Evolutionary conservation across 2,797 vertebrate species (phyloP), one percentile per base, ranked within the genome.

Genomic region (Enteromius unitaeniatus): DNA sequence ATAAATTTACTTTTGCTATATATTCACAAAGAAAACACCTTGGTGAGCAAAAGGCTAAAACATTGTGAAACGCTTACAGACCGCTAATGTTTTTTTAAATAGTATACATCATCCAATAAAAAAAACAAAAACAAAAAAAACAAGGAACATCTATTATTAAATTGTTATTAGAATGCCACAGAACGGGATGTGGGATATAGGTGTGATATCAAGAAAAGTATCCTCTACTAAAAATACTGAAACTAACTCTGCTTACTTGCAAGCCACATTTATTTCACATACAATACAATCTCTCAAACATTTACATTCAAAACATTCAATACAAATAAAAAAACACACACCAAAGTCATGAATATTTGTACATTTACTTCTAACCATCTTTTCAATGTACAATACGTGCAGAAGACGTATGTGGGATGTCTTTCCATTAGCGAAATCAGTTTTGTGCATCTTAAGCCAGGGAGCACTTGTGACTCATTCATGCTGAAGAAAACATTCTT

Each of bases 401-500:
- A 47, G 26, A 81, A 62, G 23, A 40, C 17, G 19, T 28, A 17
- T 23, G 19, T 73, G 23, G 21, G 28, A 49, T 37, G 37, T 49
- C 34, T 55, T 62, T 60, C 26, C 40, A 45, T 10, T 49, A 47
- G 3, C 11, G 7, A 21, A 34, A 62, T 51, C 37, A 8, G 26
- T 17, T 15, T 62, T 60, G 19, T 64, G 55, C 79, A 73, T 34
- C 40, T 74, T 81, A 31, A 81, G 7, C 26, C 49, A 81, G 21
- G 79, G 0, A 74, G 70, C 23, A 40, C 21, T 68, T 37, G n/a
- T 21, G 34, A 64, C 19, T 82, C 14, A 15, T 47, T 68, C 62
- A 69, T 76, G 49, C 49, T 45, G 11, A 55, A 45, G 49, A 19
- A 37, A 77, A 69, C 81, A 83, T 76, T 68, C 37, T 82, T 77